Conservation (phyloP, 2,888 invertebrate species). For the Xylophagus ater region DNA sequence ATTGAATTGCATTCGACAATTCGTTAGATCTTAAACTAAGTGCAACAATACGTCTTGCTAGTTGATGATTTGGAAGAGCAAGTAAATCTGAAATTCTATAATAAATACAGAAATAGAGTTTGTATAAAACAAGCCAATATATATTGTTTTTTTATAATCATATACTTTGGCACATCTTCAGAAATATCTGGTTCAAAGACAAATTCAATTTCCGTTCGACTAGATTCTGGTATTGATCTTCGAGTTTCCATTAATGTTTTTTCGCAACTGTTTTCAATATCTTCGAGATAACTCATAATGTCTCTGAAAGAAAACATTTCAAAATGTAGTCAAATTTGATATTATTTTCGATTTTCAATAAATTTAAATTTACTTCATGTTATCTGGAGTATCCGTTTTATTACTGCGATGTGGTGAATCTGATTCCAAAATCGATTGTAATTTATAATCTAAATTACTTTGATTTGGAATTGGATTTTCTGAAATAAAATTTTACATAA, state of each 20-base stretch:
- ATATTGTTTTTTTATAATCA: conserved; percentile 7
- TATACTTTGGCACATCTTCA: conserved; percentile 39
- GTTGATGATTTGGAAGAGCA: conserved; percentile 38
- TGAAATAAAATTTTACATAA: too few species aligned
- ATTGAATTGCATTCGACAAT: conserved; percentile 36
- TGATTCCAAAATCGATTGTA: conserved; percentile 7
- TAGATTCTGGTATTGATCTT: conserved; percentile 34
- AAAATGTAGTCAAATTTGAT: too few species aligned
- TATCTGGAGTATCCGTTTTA: conserved; percentile 9
- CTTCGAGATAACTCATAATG: conserved; percentile 36
- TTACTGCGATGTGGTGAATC: too few species aligned
- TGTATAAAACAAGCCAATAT: background rate
- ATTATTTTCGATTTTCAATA: too few species aligned
- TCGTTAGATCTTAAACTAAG: conserved; percentile 37
- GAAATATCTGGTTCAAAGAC: conserved; percentile 36
- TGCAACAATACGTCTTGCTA: conserved; percentile 35
- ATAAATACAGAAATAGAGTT: background rate
- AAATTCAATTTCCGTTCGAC: conserved; percentile 36
- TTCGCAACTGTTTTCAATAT: conserved; percentile 38
- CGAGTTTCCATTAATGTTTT: conserved; percentile 35
- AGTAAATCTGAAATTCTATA: conserved; percentile 35
- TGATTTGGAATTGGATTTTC: background rate
- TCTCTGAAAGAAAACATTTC: too few species aligned
- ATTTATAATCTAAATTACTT: conserved; percentile 9
- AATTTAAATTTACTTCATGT: conserved; percentile 20